Conservation (phyloP, 2,888 invertebrate genomes). For the Sphinx pinastri region DNA sequence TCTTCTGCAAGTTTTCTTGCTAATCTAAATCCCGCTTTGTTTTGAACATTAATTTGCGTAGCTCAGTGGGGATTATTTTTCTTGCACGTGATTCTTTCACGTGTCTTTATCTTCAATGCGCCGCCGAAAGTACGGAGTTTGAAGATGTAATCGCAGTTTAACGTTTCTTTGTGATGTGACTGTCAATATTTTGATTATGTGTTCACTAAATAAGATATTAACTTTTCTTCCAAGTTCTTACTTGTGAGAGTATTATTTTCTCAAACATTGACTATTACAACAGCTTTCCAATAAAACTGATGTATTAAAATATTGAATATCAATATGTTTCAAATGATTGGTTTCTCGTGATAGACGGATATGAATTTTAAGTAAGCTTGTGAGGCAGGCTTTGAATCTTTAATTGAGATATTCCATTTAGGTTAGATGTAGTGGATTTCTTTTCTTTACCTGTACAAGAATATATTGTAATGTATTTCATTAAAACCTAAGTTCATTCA, state of each 20-base stretch:
- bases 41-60: conserved; percentile 30
- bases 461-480: conserved; percentile 3
- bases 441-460: conserved; percentile 5
- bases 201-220: neutral
- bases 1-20: too few species aligned
- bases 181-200: neutral
- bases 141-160: neutral
- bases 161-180: neutral
- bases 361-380: conserved; percentile 11
- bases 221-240: neutral
- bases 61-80: neutral
- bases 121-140: neutral
- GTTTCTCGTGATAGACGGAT: neutral
- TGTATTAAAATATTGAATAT: neutral
- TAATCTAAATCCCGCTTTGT: neutral
- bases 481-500: conserved; percentile 5
- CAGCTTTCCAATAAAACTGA: neutral
- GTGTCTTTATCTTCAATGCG: neutral
- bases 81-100: conserved; percentile 3
- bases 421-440: neutral
- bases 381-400: neutral
- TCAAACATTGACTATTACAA: neutral
- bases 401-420: conserved; percentile 20
- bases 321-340: neutral
- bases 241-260: neutral